Base-by-base conservation (phyloP, 1,140 invertebrate genomes). In the Tenebrio molitor region DNA sequence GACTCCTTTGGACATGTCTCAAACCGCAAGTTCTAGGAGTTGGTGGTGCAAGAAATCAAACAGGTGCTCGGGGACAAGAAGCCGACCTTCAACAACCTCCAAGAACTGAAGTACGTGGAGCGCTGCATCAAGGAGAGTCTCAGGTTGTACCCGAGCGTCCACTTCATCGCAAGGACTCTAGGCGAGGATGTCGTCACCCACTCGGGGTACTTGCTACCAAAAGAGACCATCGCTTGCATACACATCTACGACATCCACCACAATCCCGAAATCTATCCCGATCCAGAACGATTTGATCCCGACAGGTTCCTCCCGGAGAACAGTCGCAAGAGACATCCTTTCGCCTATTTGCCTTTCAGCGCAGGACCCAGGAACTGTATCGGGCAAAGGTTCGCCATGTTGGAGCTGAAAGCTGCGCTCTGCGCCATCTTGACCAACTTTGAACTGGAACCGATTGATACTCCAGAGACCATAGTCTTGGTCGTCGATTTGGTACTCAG, bases 351-450 rank as follows among this genome's bases (percentile, higher is more conserved):
- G 23, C 90, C 91, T 2, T 92, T 92, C 76, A 89, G 88, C 34
- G 89, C 88, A 42, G 89, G 89, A 10, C 82, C 84, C 5, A 83
- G 89, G 21, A 90, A 90, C 78, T 91, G 89, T 67, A 89, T 91
- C 36, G 90, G 91, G 36, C 91, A 92, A 81, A 92, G 89, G 80
- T 94, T 93, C 81, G 93, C 93, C 6, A 85, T 91, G 80, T 79
- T 92, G 72, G 92, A 94, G 83, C 87, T 90, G 81, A 94, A 94
- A 81, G 85, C 88, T 0, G 83, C 91, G 1, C 81, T 94, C 42
- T 88, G 90, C 0, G 84, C 85, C 2, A 79, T 95, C 14, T 80
- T 95, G 8, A 83, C 90, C 12, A 86, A 87, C 73, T 96, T 89
- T 75, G 79, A 84, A 50, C 53, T 88, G 16, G 19, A 81, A 69